Base-by-base conservation (phyloP, 2,888 invertebrate genomes). In the Alentia gelatinosa region DNA sequence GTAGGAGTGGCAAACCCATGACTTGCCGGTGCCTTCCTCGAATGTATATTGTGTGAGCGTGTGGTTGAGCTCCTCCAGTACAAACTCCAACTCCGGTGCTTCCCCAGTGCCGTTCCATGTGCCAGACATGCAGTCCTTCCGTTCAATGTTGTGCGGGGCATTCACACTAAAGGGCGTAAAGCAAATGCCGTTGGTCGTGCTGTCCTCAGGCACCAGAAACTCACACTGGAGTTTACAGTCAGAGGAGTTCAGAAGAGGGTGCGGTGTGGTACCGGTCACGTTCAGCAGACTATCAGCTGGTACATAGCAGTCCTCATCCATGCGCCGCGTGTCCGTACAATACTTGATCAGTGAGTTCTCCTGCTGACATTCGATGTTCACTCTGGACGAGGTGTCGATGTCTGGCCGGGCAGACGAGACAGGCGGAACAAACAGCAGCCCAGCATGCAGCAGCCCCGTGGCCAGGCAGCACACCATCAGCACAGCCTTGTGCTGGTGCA, bases 361-460 rank as follows among this genome's bases (percentile, higher is more conserved):
- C 12, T 56, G 12, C 7, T 33, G 37, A 63, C 89, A 89, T n/a
- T 63, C 63, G 12, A 89, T 63, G 39, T 23, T 89, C 23, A 89
- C 89, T 35, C 26, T 56, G 1, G 89, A 35, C 12, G 37, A 23
- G 1, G 37, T 23, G 89, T 89, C 89, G 15, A 37, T 33, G 56
- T 35, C 30, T 33, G 90, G 75, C 15, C 35, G n/a, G 50, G 79
- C 23, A 5, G 89, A 1, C 0, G 90, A 40, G 0, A 94, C 93
- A n/a, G 75, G 91, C 4, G 96, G 96, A 7, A 96, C 95, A 33
- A 95, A 93, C 89, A 98, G 97, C 94, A 98, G 96, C 3, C 98
- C 97, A 95, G 98, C 98, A 96, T 98, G 98, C 94, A 98, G 97
- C 0, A 97, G 96, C 5, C 98, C 98, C 94, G 98, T 98, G 92